phyloP scores from a whole-genome alignment of 2,797 vertebrate species.

The Gallinago solitaria region DNA sequence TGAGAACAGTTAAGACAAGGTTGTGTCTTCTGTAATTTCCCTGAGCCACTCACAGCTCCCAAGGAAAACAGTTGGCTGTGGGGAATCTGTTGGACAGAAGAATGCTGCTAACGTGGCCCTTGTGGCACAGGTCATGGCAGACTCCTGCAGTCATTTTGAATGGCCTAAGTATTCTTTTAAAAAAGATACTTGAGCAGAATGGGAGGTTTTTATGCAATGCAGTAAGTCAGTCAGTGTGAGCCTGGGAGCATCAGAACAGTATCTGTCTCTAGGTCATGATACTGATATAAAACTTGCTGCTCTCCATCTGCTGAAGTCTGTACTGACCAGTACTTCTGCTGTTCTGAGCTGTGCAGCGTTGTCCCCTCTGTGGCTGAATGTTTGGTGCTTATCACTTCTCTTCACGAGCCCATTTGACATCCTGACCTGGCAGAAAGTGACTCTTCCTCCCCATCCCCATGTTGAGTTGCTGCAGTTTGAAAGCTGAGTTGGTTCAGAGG shows the following conservation, averaged over 20 bases:
- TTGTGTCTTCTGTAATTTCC: neutral
- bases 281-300: neutral
- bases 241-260: neutral
- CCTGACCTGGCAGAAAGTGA: rapidly evolving
- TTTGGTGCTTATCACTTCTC: neutral
- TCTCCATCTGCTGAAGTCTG: neutral
- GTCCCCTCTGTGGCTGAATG: neutral
- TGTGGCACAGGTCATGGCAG: neutral
- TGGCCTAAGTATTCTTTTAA: neutral
- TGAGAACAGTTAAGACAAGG: neutral
- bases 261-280: neutral
- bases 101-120: neutral
- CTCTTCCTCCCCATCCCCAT: neutral
- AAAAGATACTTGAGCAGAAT: neutral
- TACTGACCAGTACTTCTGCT: neutral
- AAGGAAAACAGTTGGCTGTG: neutral
- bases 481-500: neutral
- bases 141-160: neutral
- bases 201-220: neutral
- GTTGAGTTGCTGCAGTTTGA: neutral
- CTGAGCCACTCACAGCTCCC: neutral
- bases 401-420: neutral
- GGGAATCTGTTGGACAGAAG: neutral
- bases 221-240: neutral
- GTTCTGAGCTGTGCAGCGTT: rapidly evolving